These are phyloP conservation scores for Fistularia commersonii DNA, from an alignment of 2,797 vertebrate genomes.

Conservation along the genomic window DNA sequence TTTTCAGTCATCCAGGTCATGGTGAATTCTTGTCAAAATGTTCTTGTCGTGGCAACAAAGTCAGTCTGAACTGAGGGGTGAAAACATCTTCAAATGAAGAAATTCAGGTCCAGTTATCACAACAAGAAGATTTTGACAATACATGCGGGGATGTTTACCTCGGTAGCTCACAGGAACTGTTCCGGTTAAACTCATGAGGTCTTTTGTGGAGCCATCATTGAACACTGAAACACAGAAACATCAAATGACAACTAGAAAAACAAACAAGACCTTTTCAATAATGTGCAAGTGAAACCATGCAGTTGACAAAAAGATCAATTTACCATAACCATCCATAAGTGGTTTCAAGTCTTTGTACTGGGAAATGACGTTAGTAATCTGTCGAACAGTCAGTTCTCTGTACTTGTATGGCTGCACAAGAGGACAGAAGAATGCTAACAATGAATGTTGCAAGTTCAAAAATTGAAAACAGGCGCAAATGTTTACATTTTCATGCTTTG, in stretches of 20 bases:
- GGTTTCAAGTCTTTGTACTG: constrained; percentile 98
- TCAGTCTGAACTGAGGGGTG: too few relatives aligned
- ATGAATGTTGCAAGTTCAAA: background rate
- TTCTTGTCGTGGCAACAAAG: too few relatives aligned
- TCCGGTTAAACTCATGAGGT: constrained; percentile 94
- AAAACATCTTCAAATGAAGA: too few relatives aligned
- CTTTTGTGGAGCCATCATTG: constrained; percentile 91
- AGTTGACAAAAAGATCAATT: constrained; percentile 14
- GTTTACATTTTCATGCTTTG: background rate
- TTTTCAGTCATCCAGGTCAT: too few relatives aligned
- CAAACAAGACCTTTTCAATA: background rate
- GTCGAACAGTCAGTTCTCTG: constrained; percentile 90
- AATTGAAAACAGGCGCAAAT: background rate
- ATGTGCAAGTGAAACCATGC: background rate
- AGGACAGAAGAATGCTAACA: background rate
- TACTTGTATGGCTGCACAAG: constrained; percentile 89
- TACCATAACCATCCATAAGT: constrained; percentile 92
- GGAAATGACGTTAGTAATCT: constrained; percentile 88
- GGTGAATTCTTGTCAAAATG: too few relatives aligned
- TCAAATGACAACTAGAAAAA: constrained; percentile 5
- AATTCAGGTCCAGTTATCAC: too few relatives aligned
- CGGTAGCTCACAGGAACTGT: constrained; percentile 95
- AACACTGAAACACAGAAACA: constrained; percentile 81
- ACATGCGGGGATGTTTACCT: constrained; percentile 70
- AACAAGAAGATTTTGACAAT: too few relatives aligned